phyloP scores from a whole-genome alignment of 2,113 vertebrate species.

The Paramormyrops kingsleyae region DNA sequence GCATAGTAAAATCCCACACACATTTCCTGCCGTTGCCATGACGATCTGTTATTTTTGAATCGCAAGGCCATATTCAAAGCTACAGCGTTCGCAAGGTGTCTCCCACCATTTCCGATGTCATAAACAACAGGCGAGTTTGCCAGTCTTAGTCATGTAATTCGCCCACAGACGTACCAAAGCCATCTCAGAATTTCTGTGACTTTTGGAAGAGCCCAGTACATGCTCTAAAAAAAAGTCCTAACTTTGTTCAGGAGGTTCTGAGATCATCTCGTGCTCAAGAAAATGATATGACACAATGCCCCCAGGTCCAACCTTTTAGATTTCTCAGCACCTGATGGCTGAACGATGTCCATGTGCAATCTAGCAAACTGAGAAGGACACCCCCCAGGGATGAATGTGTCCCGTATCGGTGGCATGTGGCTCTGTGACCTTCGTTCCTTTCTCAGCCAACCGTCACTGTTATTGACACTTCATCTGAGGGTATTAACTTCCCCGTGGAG shows the following conservation, averaged over 20 bases:
- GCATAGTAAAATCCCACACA: neutral
- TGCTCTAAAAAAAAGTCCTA: neutral
- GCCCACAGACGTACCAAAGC: neutral
- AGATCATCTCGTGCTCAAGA: neutral
- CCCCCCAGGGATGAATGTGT: neutral
- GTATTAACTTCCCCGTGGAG: neutral
- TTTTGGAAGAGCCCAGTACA: neutral
- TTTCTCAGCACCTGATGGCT: neutral
- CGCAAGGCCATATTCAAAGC: neutral
- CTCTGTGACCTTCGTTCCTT: neutral
- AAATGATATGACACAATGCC: neutral
- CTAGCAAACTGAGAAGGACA: neutral
- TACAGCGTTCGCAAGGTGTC: neutral
- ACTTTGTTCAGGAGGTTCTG: neutral
- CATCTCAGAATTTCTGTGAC: neutral
- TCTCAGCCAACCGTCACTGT: neutral
- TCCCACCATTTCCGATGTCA: neutral
- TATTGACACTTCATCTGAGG: neutral
- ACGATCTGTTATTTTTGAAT: constrained; percentile 2
- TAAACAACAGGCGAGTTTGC: neutral
- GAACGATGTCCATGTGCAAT: neutral
- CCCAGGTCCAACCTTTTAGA: neutral
- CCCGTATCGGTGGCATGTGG: neutral
- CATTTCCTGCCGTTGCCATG: neutral
- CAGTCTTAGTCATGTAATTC: neutral